A percentile compares a stretch with the other conserved stretches of the same genome.
Evolutionary conservation across 2,888 invertebrate genomes (phyloP).

Genomic region (Cosmopolites sordidus): DNA sequence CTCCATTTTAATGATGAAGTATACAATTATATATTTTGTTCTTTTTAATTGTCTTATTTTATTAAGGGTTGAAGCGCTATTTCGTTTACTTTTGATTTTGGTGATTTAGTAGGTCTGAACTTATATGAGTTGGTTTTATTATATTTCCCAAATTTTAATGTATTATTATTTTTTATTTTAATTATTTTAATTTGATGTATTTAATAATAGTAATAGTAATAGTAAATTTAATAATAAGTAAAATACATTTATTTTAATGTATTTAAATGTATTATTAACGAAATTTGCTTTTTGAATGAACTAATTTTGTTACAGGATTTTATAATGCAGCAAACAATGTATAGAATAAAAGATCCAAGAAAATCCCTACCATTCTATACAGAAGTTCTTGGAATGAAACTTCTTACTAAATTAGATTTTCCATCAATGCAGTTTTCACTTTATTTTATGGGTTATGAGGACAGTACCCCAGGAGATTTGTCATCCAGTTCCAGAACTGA

Average conservation of each 20-base stretch:
- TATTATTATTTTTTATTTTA: background rate
- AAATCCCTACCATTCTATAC: slow-evolving; percentile 88
- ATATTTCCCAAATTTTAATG: too few relatives aligned
- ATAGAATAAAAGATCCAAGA: slow-evolving; percentile 87
- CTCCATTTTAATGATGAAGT: too few relatives aligned
- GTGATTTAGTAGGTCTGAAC: too few relatives aligned
- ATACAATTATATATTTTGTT: too few relatives aligned
- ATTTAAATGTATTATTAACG: background rate
- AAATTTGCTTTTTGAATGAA: background rate
- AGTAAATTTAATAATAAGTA: too few relatives aligned
- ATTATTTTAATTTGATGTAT: too few relatives aligned
- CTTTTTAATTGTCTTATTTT: too few relatives aligned
- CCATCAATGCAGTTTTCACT: slow-evolving; percentile 84
- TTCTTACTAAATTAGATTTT: slow-evolving; percentile 84
- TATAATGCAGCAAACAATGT: slow-evolving; percentile 96
- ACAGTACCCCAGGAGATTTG: slow-evolving; percentile 70
- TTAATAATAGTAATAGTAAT: too few relatives aligned
- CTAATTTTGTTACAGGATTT: slow-evolving; percentile 63
- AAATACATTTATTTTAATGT: too few relatives aligned
- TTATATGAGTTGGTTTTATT: too few relatives aligned
- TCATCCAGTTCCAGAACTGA: slow-evolving; percentile 55
- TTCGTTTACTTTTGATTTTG: too few relatives aligned
- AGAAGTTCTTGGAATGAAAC: slow-evolving; percentile 83
- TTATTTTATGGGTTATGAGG: slow-evolving; percentile 90
- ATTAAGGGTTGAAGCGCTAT: too few relatives aligned